Percentiles rank a stretch among this genome's conserved stretches.
These are phyloP conservation scores for Gadopsis marmoratus DNA, from an alignment of 2,797 vertebrate genomes.

Conservation along the genomic window DNA sequence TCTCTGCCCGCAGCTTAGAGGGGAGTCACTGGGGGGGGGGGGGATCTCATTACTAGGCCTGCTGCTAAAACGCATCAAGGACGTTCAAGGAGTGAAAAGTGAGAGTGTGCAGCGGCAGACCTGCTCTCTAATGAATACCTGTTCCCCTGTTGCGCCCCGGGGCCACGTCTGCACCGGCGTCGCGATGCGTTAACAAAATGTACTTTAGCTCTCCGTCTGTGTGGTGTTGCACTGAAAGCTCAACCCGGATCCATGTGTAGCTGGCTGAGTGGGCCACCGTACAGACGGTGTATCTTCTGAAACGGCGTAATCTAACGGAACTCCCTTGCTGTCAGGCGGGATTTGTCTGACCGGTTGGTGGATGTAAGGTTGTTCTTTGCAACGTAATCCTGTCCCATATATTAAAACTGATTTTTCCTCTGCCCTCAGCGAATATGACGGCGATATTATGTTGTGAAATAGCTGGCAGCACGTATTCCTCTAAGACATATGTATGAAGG, in stretches of 20 bases:
- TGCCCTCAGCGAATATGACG: neutral
- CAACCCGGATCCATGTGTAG: slow-evolving; percentile 50
- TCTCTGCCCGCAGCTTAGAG: slow-evolving; percentile 23
- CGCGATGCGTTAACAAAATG: slow-evolving; percentile 45
- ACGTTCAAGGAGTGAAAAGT: slow-evolving; percentile 26
- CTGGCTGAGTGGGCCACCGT: slow-evolving; percentile 10
- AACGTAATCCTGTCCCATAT: neutral
- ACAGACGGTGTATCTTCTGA: neutral
- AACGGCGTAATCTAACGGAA: slow-evolving; percentile 12
- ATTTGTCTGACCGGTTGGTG: slow-evolving; percentile 5
- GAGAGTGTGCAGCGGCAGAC: slow-evolving; percentile 12
- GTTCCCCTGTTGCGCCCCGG: slow-evolving; percentile 34
- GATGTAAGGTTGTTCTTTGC: neutral
- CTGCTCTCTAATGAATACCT: slow-evolving; percentile 59
- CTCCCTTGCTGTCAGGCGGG: slow-evolving; percentile 2
- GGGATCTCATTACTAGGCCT: slow-evolving; percentile 6
- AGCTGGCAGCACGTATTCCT: neutral
- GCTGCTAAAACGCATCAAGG: slow-evolving; percentile 22
- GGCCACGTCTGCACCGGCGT: slow-evolving; percentile 48
- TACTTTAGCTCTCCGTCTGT: slow-evolving; percentile 44
- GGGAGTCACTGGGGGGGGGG: neutral
- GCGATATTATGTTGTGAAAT: neutral
- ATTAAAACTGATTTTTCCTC: slow-evolving; percentile 1
- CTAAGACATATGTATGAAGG: no score
- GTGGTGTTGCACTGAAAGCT: slow-evolving; percentile 45